Conservation (phyloP, 2,113 vertebrate genomes). For the Rostratula benghalensis region DNA sequence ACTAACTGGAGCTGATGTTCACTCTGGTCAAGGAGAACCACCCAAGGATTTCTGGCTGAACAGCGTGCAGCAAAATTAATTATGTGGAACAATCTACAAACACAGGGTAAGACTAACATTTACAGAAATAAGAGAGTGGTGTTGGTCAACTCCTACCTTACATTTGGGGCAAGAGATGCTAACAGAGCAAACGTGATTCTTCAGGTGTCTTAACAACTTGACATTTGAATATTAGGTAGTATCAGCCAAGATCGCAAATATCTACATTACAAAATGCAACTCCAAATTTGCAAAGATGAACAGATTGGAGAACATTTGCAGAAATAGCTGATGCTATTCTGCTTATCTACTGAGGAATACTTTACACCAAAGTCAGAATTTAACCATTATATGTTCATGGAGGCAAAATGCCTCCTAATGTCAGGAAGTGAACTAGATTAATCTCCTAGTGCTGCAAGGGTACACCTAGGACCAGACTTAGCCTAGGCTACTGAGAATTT, state of each 20-base stretch:
- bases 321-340: background rate
- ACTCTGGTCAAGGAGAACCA: background rate
- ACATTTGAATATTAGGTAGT: background rate
- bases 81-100: background rate
- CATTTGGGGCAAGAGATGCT: background rate
- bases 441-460: background rate
- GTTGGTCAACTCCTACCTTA: background rate
- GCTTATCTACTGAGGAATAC: background rate
- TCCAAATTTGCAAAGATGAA: background rate
- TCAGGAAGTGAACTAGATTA: background rate
- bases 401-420: background rate
- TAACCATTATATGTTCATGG: background rate
- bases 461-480: background rate
- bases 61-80: background rate
- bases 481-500: background rate
- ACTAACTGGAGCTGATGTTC: background rate
- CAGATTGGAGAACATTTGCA: rapidly evolving
- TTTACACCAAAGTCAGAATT: background rate
- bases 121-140: background rate
- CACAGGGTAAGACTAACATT: background rate
- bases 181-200: background rate
- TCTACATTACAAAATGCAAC: background rate
- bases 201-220: background rate
- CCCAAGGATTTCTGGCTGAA: background rate
- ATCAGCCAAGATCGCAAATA: background rate